phyloP scores from a whole-genome alignment of 2,888 invertebrate genomes.

The Trileptium ribeirensis region DNA sequence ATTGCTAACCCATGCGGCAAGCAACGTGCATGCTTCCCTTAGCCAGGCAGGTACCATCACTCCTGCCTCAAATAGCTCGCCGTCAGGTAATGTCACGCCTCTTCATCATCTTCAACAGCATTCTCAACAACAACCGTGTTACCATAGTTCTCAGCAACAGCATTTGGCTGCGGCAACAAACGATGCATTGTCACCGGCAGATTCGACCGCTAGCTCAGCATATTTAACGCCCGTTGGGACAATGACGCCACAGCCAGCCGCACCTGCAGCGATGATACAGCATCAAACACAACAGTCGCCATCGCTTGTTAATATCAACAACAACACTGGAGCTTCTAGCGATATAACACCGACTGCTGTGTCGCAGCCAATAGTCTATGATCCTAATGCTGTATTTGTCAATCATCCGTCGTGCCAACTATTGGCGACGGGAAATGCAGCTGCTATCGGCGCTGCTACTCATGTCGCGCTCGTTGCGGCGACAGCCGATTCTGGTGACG shows the following conservation, averaged over 20 bases:
- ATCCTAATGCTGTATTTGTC: no score
- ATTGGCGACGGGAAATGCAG: no score
- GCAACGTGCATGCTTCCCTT: conserved; percentile 32
- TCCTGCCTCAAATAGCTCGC: conserved; percentile 43
- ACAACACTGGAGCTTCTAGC: no score
- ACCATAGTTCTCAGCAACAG: not conserved
- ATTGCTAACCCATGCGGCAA: conserved; percentile 38
- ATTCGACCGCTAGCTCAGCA: not conserved
- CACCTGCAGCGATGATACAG: not conserved
- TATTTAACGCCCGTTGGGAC: not conserved
- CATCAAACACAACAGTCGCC: no score
- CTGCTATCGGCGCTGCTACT: no score
- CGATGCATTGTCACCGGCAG: conserved; percentile 13
- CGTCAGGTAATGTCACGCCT: conserved; percentile 46
- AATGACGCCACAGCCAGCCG: not conserved
- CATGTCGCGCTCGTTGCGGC: no score
- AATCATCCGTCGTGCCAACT: no score
- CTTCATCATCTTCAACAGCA: conserved; percentile 3
- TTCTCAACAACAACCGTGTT: no score
- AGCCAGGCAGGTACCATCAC: conserved; percentile 34
- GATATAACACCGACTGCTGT: no score
- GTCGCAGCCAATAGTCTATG: no score
- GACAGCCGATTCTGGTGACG: no score
- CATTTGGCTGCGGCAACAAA: conserved; percentile 46
- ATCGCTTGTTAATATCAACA: no score